Percentiles rank a stretch among this genome's conserved stretches.
Conservation (phyloP, 2,797 vertebrate genomes). For the Sternarchorhynchus goeldii region DNA sequence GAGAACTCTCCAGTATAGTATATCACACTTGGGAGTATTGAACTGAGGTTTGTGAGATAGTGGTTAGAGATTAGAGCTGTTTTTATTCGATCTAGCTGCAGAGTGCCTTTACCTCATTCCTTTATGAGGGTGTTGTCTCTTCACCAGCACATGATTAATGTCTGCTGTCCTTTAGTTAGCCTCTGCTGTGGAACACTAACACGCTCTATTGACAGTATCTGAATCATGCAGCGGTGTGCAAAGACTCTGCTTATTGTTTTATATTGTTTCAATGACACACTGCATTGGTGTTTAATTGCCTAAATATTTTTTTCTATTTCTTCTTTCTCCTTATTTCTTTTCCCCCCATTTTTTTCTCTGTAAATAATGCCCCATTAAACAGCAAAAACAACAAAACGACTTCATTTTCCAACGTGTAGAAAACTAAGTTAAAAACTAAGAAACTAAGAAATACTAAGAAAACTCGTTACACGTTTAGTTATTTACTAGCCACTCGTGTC, state of each 20-base stretch:
- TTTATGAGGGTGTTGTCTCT: slow-evolving; percentile 65
- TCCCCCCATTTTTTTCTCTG: too few relatives aligned
- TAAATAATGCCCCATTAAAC: too few relatives aligned
- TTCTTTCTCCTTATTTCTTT: not conserved
- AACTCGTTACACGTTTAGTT: too few relatives aligned
- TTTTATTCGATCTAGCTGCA: slow-evolving; percentile 23
- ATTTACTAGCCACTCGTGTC: too few relatives aligned
- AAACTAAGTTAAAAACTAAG: too few relatives aligned
- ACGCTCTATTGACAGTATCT: slow-evolving; percentile 70
- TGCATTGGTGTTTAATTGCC: not conserved
- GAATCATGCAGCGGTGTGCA: slow-evolving; percentile 65
- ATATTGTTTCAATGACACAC: not conserved
- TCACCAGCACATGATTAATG: slow-evolving; percentile 66
- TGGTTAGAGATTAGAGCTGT: slow-evolving; percentile 41
- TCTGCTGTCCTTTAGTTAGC: slow-evolving; percentile 55
- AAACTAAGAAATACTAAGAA: too few relatives aligned
- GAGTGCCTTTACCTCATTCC: slow-evolving; percentile 30
- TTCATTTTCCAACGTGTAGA: too few relatives aligned
- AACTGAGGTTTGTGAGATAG: slow-evolving; percentile 9
- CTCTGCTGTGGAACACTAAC: slow-evolving; percentile 65
- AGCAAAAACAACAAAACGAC: too few relatives aligned
- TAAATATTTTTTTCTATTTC: not conserved
- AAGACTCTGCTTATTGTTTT: slow-evolving; percentile 42
- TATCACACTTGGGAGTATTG: not conserved
- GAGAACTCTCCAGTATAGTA: not conserved